Conservation (phyloP, 2,888 invertebrate genomes). For the Dascillus cervinus region DNA sequence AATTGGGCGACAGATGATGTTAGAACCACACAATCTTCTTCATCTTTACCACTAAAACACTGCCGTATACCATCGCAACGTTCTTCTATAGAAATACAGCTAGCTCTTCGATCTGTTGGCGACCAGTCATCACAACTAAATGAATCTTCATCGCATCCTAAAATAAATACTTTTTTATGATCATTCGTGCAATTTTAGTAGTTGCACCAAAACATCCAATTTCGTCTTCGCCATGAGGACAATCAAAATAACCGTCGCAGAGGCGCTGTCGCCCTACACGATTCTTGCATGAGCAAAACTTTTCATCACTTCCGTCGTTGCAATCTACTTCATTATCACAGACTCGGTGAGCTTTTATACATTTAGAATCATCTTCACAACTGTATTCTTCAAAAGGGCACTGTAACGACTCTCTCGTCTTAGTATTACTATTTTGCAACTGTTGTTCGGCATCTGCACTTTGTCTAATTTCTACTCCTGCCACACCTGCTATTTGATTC, state of each 20-base stretch:
- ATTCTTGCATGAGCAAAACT: conserved; percentile 62
- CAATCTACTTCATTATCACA: conserved; percentile 72
- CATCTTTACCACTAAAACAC: conserved; percentile 68
- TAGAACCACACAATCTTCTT: conserved; percentile 66
- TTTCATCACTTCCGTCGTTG: conserved; percentile 70
- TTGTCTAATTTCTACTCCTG: conserved; percentile 33
- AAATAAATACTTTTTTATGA: conserved; percentile 1
- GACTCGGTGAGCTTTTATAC: conserved; percentile 52
- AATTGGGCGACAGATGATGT: conserved; percentile 29
- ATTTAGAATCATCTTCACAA: conserved; percentile 41
- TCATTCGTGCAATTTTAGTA: neutral
- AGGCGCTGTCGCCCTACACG: conserved; percentile 56
- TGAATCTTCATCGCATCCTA: conserved; percentile 56
- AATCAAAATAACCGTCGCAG: conserved; percentile 79
- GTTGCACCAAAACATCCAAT: conserved; percentile 64
- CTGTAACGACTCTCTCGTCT: conserved; percentile 1
- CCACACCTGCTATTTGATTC: conserved; percentile 25
- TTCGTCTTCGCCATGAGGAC: conserved; percentile 76
- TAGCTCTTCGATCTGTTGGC: conserved; percentile 46
- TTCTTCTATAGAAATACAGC: conserved; percentile 60
- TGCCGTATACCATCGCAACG: conserved; percentile 65
- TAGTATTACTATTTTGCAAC: neutral
- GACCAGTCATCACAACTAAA: conserved; percentile 62
- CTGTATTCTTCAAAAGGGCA: conserved; percentile 33
- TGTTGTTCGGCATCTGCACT: conserved; percentile 3